Base-by-base conservation (phyloP, 2,797 vertebrate species). In the Aratinga solstitialis region DNA sequence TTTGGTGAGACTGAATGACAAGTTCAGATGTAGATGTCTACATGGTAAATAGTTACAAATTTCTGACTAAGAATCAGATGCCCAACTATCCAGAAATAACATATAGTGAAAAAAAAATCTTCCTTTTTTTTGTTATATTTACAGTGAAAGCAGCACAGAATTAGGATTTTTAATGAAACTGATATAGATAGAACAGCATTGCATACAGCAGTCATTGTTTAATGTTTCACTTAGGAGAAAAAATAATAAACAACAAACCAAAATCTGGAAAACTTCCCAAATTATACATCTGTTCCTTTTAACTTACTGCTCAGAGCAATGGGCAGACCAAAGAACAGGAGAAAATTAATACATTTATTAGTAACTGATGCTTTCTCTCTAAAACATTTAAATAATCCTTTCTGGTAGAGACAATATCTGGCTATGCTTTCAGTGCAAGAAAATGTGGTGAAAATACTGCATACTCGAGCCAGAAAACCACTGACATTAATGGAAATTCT, bases 221-320 rank as follows among this genome's bases (percentile, higher is more conserved):
- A 93, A 87, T 74, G 24, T 65, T 95, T 94, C 63, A 67, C 19
- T 95, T 77, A 56, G 48, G 7, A 82, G 20, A 36, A 72, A 82
- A 69, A 81, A 58, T 24, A 3, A 4, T 15, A 34, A 34, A 58
- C 32, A n/a, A 34, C 5, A 58, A 34, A 34, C 14, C 3, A 42
- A 7, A 93, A 74, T 82, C 59, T 89, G 67, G 89, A 95, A 84
- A 84, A 32, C 24, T 80, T 95, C 90, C 87, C 63, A 62, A 92
- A 74, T 83, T 53, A 54, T 89, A 65, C 58, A 92, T 91, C 81
- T 94, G 81, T 77, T 95, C 61, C 56, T 85, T 95, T 95, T 83
- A 91, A 95, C 93, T 83, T 89, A 62, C 62, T 65, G 15, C 42
- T 85, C 48, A 50, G 48, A 95, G 56, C 32, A 85, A 81, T 68